Evolutionary conservation across 2,797 vertebrate species (phyloP), one percentile per base, ranked within the genome.

Genomic region (Passerculus sandwichensis): DNA sequence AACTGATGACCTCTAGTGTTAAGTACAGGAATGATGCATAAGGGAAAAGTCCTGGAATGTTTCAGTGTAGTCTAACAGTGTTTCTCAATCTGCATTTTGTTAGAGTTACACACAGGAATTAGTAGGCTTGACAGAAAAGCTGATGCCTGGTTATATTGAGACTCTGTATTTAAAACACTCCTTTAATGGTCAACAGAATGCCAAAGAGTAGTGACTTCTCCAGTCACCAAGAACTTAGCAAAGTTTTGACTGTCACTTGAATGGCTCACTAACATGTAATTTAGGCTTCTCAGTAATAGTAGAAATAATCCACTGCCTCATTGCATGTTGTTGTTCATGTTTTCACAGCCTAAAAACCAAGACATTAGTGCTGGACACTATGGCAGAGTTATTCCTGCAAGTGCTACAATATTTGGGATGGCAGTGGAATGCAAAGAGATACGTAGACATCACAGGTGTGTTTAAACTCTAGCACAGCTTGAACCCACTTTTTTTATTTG

Each of bases 371-470:
- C 74, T 89, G 94, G 94, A 91, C 76, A 94, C 34, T 98, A 98
- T 50, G 99, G 99, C 72, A 98, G 98, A 89, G 99, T 99, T 95
- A 99, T 99, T 96, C 99, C 99, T 21, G 98, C 99, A 25, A 98
- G 98, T 88, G 99, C 99, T 96, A 98, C 98, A 3, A 95, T 99
- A 92, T 99, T 98, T 96, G 98, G 98, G 7, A 99, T 99, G 98
- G 99, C 99, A 87, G 98, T 99, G 13, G 98, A 99, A 88, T 99
- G 98, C 96, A 95, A 95, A 22, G 99, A 99, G 97, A 99, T 99
- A 96, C 98, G 99, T 64, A 98, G 99, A 67, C 98, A 99, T 97
- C 99, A 99, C 97, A 99, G 99, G 99, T 99, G 74, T 89, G 93
- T 88, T 65, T 57, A n/a, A 78, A 45, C 14, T 84, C n/a, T 21